Base-by-base conservation (phyloP, 2,888 invertebrate species). In the Drosophila quinaria region DNA sequence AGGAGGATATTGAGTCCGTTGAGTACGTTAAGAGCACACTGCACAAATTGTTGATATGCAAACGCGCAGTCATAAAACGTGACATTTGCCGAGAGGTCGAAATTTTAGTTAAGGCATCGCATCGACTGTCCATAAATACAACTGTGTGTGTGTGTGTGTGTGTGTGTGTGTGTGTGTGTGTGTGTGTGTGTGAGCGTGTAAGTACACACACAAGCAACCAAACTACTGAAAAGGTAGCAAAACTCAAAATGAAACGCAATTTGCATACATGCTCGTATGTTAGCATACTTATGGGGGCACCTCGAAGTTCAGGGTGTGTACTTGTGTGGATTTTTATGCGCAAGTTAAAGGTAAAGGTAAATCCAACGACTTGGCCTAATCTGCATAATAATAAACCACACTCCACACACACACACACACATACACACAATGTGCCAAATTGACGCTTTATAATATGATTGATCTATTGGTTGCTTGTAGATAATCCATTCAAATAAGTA, bases 311-410 rank as follows among this genome's bases (percentile, higher is more conserved):
- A 37, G 33, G 37, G 56, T 56, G 22, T 56, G 22, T 46, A 44
- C 55, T 51, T 46, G 58, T 29, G 52, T 61, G 19, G 60, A 52
- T 62, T 85, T 82, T 81, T 87, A 85, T 82, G 86, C 54, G 44
- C 47, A 67, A 69, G 64, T 66, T 52, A 63, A 61, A 60, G 66
- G 60, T 51, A 64, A 75, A 81, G 78, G 81, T 80, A 78, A 76
- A 70, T 69, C 74, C 74, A 74, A 67, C 59, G 80, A 83, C 72
- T 84, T 75, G 74, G 62, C 70, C 76, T 90, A 90, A 90, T 87
- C 89, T 87, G 77, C 87, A 87, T 90, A 87, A 87, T 89, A 87
- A 90, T 90, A 87, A 90, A 78, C 84, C 76, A 70, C 75, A 50
- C 59, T 42, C 54, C 58, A 58, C 55, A 29, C 29, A 29, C 29